Conservation (phyloP, 2,113 vertebrate genomes). For the Rhynchomys soricoides region DNA sequence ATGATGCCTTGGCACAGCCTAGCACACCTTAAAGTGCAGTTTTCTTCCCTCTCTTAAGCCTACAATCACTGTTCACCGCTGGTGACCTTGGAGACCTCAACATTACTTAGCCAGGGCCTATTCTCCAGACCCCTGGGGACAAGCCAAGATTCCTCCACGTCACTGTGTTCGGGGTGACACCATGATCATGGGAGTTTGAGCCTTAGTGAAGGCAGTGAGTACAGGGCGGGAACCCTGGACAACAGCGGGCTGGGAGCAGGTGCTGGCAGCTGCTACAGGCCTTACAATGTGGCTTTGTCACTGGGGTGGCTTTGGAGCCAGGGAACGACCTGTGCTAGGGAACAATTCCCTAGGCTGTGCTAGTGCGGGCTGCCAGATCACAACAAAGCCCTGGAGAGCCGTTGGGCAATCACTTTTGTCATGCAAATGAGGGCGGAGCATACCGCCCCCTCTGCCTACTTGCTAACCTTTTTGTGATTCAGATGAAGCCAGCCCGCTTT, state of each 20-base stretch:
- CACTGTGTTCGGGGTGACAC: background rate
- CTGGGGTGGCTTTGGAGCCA: background rate
- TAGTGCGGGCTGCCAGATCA: background rate
- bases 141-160: background rate
- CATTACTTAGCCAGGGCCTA: background rate
- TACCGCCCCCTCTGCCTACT: fast-evolving
- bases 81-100: background rate
- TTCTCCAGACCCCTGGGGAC: background rate
- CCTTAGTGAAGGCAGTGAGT: background rate
- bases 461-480: conserved; percentile 51
- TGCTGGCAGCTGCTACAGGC: conserved; percentile 47
- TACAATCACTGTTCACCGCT: background rate
- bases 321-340: conserved; percentile 25
- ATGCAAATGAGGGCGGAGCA: conserved; percentile 62
- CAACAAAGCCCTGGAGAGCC: conserved; percentile 36
- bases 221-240: fast-evolving
- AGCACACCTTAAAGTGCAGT: fast-evolving
- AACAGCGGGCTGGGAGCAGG: conserved; percentile 39
- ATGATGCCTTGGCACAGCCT: fast-evolving
- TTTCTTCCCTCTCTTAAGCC: background rate
- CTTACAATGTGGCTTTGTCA: conserved; percentile 74
- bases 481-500: background rate
- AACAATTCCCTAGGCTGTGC: conserved; percentile 43
- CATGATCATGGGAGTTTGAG: fast-evolving
- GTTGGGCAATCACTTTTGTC: conserved; percentile 53